These are phyloP conservation scores for Paraplagusia blochii DNA, from an alignment of 2,113 vertebrate genomes.

Conservation along the genomic window DNA sequence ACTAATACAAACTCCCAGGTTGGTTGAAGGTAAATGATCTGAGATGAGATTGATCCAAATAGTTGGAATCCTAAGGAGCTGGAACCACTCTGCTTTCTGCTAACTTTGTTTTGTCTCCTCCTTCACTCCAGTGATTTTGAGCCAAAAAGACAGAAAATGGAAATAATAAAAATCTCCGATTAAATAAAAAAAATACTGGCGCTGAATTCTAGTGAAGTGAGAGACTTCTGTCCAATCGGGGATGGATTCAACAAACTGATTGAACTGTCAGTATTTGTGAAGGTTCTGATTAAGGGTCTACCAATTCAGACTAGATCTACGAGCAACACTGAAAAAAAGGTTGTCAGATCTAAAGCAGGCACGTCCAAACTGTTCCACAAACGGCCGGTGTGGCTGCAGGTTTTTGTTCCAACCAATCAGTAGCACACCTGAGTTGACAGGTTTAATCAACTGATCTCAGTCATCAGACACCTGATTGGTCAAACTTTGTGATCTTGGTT, in stretches of 20 bases:
- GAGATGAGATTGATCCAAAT: slow-evolving; percentile 81
- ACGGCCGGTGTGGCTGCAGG: too few relatives aligned
- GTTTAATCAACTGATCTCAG: too few relatives aligned
- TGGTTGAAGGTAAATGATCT: slow-evolving; percentile 90
- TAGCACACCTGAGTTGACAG: too few relatives aligned
- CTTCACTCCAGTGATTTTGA: slow-evolving; percentile 76
- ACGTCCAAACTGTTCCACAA: too few relatives aligned
- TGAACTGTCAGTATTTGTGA: neutral
- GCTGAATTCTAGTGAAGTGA: slow-evolving; percentile 42
- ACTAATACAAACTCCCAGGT: slow-evolving; percentile 78
- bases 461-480: too few relatives aligned
- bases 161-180: slow-evolving; percentile 80
- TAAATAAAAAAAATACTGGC: slow-evolving; percentile 82
- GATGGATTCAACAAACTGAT: slow-evolving; percentile 23
- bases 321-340: too few relatives aligned
- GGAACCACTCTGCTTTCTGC: slow-evolving; percentile 27
- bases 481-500: too few relatives aligned
- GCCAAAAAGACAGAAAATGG: slow-evolving; percentile 82
- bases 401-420: too few relatives aligned
- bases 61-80: slow-evolving; percentile 81
- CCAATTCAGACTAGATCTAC: neutral
- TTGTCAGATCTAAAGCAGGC: neutral
- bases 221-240: slow-evolving; percentile 47
- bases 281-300: neutral
- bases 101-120: slow-evolving; percentile 56